Percentiles rank a stretch among this genome's conserved stretches.
Conservation (phyloP, 2,888 invertebrate species). For the Boloria euphrosyne region DNA sequence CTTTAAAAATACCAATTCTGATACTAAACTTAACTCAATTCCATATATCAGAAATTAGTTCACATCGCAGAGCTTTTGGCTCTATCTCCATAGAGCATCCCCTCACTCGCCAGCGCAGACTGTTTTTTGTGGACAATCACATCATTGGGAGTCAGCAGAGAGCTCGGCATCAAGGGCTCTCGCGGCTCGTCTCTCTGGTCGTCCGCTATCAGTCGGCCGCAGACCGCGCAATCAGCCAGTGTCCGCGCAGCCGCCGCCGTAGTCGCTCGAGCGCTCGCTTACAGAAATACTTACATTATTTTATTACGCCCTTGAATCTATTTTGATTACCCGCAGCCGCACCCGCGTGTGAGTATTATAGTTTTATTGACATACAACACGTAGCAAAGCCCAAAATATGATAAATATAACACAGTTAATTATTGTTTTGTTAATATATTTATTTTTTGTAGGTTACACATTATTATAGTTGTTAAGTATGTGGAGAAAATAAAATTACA, state of each 20-base stretch:
- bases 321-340: conserved; percentile 52
- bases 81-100: no score
- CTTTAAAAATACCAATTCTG: no score
- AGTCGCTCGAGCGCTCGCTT: conserved; percentile 37
- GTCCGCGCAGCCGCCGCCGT: conserved; percentile 32
- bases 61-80: no score
- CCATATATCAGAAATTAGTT: no score
- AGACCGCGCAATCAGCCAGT: conserved; percentile 20
- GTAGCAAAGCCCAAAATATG: background rate
- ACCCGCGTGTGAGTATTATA: conserved; percentile 59
- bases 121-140: background rate
- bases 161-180: background rate
- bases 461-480: no score
- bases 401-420: no score
- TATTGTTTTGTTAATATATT: no score
- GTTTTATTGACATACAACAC: conserved; percentile 25
- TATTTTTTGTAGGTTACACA: no score
- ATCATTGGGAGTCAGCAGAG: background rate
- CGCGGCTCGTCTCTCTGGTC: conserved; percentile 5
- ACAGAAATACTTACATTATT: conserved; percentile 40
- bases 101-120: background rate
- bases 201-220: conserved; percentile 17
- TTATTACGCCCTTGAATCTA: conserved; percentile 61
- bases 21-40: no score
- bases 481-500: no score